Conservation (phyloP, 1,140 invertebrate genomes). For the Caerostris darwini region DNA sequence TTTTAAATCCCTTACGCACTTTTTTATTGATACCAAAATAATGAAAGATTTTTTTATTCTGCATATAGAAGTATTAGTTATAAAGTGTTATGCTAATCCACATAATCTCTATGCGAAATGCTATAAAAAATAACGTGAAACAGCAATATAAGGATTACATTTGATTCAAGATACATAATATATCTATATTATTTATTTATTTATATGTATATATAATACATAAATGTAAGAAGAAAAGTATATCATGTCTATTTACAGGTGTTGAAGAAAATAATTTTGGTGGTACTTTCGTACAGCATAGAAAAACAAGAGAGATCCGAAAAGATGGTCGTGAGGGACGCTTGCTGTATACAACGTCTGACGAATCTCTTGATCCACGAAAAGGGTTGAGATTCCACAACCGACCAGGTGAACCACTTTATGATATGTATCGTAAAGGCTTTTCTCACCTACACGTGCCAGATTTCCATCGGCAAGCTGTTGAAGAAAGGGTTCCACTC, state of each 20-base stretch:
- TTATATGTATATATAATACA: too few species aligned
- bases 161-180: too few species aligned
- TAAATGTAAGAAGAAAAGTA: neutral
- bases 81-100: too few species aligned
- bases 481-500: slow-evolving; percentile 56
- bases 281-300: neutral
- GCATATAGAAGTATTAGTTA: too few species aligned
- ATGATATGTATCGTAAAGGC: slow-evolving; percentile 72
- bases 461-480: slow-evolving; percentile 75
- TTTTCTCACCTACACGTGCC: slow-evolving; percentile 69
- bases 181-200: too few species aligned
- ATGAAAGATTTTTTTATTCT: too few species aligned
- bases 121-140: too few species aligned
- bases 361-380: slow-evolving; percentile 37
- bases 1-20: too few species aligned
- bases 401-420: slow-evolving; percentile 58
- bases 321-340: slow-evolving; percentile 31
- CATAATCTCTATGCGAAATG: too few species aligned
- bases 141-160: too few species aligned
- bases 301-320: slow-evolving; percentile 66
- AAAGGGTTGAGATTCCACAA: slow-evolving; percentile 67
- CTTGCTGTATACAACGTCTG: slow-evolving; percentile 45
- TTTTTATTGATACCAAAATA: too few species aligned
- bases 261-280: neutral
- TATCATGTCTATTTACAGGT: neutral